Evolutionary conservation across 2,797 vertebrate species (phyloP), one percentile per base, ranked within the genome.

Genomic region (Lophotriccus pileatus): DNA sequence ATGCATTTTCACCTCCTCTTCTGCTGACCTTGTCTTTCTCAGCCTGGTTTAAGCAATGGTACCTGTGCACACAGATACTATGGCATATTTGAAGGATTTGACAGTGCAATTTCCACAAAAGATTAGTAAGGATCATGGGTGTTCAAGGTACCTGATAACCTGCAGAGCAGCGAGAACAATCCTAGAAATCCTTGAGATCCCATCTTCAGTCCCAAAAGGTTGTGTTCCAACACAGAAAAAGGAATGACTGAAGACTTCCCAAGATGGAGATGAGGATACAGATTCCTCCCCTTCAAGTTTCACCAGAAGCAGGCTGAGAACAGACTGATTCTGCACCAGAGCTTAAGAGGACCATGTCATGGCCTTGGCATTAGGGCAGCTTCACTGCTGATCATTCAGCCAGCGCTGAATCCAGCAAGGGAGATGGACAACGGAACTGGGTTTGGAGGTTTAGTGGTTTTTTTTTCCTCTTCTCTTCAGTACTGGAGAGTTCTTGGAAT

Each of bases 81-180:
- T 3, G 28, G 63, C 36, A 21, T 8, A 32, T 43, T 8, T 79
- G 79, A 69, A 75, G 85, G 69, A 76, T 70, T 2, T 53, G 77
- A 79, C 77, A 88, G 47, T 55, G 77, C 27, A 87, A 67, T 86
- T 90, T 82, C 86, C 80, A 91, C 39, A 60, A 34, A 77, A 59
- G 76, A 81, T 81, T 70, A 90, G 37, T 82, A 93, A 68, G 72
- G 56, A 90, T 74, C 79, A 75, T 2, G 69, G 81, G 39, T 74
- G 67, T 77, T 90, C 43, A 16, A 88, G 94, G 86, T 94, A 96
- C 89, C 89, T 84, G 88, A 64, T 90, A 94, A 89, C 87, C 89
- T 74, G 80, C 49, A 64, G 94, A 78, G 83, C 0, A 79, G 73
- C 0, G 15, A 96, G 87, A 94, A 84, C 70, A 93, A 37, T 94